Evolutionary conservation across 2,888 invertebrate species (phyloP).

Genomic region (Diarsia mendica): DNA sequence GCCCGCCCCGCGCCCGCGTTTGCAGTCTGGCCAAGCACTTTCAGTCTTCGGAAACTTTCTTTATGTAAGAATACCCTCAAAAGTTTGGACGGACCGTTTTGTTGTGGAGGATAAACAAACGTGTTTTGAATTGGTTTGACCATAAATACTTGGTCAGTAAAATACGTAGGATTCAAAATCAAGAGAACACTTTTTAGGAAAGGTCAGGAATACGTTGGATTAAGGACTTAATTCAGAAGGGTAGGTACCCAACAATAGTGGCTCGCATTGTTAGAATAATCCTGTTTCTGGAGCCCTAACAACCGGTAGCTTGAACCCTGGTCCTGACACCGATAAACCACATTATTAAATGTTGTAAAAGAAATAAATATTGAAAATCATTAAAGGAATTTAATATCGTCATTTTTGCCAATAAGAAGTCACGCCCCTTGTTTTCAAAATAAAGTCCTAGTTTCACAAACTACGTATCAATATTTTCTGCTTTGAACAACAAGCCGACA

Average conservation of each 20-base stretch:
- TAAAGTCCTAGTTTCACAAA: neutral
- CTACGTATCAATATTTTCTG: neutral
- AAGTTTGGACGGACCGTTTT: neutral
- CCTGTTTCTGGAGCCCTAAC: neutral
- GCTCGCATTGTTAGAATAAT: too few species aligned
- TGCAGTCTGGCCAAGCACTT: too few species aligned
- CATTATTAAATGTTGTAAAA: neutral
- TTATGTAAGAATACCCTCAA: neutral
- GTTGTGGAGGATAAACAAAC: neutral
- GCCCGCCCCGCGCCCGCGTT: too few species aligned
- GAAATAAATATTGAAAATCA: neutral
- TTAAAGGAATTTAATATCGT: neutral
- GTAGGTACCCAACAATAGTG: too few species aligned
- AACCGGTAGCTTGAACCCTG: neutral
- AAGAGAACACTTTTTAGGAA: neutral
- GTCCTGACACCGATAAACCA: neutral
- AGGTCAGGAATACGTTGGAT: neutral
- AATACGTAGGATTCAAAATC: neutral
- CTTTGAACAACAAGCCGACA: neutral
- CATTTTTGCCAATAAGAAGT: neutral
- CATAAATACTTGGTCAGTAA: too few species aligned
- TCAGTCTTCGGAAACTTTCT: constrained; percentile 4
- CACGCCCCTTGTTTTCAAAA: neutral
- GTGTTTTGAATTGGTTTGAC: neutral
- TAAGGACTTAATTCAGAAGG: too few species aligned